phyloP scores from a whole-genome alignment of 2,113 vertebrate species.

The Centropus bengalensis region DNA sequence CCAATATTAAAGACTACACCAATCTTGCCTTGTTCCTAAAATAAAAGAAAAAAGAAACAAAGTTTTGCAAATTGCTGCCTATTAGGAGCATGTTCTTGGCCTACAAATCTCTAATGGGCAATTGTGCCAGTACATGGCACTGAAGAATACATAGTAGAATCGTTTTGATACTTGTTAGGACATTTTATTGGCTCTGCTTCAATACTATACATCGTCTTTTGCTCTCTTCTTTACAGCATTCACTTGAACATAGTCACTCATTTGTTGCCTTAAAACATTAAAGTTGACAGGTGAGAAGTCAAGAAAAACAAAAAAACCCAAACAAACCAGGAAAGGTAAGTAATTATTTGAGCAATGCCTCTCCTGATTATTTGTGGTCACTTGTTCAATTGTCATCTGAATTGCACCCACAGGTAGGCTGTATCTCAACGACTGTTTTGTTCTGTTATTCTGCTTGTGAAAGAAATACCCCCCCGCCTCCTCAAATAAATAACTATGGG shows the following conservation, averaged over 20 bases:
- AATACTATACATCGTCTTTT: neutral
- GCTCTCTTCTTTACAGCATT: neutral
- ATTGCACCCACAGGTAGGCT: neutral
- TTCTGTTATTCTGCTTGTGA: no score
- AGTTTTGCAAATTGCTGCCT: neutral
- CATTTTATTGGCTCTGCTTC: neutral
- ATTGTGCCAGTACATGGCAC: neutral
- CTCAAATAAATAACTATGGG: neutral
- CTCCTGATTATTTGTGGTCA: neutral
- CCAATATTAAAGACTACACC: constrained; percentile 98
- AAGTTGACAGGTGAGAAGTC: neutral
- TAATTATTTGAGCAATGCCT: neutral
- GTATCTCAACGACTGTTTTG: neutral
- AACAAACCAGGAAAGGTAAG: neutral
- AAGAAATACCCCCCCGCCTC: neutral
- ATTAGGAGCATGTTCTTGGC: neutral
- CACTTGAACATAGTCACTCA: neutral
- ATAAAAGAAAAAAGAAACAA: constrained; percentile 36
- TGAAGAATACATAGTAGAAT: constrained; percentile 4
- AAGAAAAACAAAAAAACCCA: neutral
- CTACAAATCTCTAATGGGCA: neutral
- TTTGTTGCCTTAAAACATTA: neutral
- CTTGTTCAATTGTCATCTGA: neutral
- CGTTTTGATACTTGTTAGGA: neutral
- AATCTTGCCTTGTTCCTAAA: constrained; percentile 95